Conservation (phyloP, 2,888 invertebrate species). For the Hypselothyrea guttata region DNA sequence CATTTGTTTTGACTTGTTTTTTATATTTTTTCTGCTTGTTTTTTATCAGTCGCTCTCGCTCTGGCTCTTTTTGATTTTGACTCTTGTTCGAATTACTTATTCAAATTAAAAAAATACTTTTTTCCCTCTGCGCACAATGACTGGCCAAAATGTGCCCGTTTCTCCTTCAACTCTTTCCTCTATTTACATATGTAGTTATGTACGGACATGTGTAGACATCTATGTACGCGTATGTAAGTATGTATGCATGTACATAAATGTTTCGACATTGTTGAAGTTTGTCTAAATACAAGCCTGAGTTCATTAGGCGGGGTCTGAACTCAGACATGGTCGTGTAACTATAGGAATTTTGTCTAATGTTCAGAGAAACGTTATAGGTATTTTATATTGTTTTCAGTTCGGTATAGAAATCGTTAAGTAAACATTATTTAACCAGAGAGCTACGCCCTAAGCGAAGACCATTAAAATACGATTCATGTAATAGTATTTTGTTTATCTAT, state of each 20-base stretch:
- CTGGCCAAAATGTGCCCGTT: constrained; percentile 48
- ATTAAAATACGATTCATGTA: too few species aligned
- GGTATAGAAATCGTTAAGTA: too few species aligned
- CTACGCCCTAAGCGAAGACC: too few species aligned
- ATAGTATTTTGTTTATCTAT: too few species aligned
- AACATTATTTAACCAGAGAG: too few species aligned
- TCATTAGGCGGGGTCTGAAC: constrained; percentile 12
- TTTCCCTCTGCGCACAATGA: constrained; percentile 50
- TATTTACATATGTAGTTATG: constrained; percentile 25
- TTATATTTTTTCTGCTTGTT: constrained; percentile 28
- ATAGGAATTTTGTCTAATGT: too few species aligned
- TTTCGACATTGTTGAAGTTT: constrained; percentile 25
- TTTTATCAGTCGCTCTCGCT: too few species aligned
- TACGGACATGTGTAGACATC: constrained; percentile 5
- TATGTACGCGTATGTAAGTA: constrained; percentile 4
- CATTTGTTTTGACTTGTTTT: constrained; percentile 71
- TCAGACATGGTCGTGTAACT: too few species aligned
- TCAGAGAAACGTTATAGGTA: too few species aligned
- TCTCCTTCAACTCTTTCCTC: constrained; percentile 36
- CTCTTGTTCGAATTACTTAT: constrained; percentile 74
- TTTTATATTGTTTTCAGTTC: too few species aligned
- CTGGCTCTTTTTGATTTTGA: constrained; percentile 59
- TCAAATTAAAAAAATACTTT: constrained; percentile 77
- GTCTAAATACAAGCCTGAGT: constrained; percentile 24
- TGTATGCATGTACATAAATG: constrained; percentile 17